Percentiles rank a stretch among this genome's conserved stretches.
These are phyloP conservation scores for Holcopasites calliopsidis DNA, from an alignment of 1,140 invertebrate genomes.

Conservation along the genomic window DNA sequence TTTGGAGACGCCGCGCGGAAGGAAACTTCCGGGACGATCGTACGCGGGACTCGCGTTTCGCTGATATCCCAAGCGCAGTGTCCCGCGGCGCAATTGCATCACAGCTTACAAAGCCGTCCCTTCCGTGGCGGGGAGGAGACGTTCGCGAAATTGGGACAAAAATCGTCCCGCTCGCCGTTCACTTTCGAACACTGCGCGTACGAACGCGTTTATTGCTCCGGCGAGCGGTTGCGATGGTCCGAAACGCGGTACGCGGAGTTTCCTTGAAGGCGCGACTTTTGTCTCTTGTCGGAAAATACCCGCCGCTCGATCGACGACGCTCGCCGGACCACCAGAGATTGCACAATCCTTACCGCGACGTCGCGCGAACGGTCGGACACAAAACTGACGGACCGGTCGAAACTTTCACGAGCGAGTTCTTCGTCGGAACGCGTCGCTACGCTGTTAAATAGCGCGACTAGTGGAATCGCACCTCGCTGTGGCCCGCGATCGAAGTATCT, in stretches of 20 bases:
- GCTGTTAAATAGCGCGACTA: constrained; percentile 2
- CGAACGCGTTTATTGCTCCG: constrained; percentile 9
- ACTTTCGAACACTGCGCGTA: constrained; percentile 5
- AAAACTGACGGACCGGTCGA: not conserved
- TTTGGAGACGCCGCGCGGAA: too few relatives aligned
- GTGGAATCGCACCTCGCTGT: not conserved
- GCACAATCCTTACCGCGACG: not conserved
- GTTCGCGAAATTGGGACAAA: not conserved
- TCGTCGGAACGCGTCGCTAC: not conserved
- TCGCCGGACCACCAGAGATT: not conserved
- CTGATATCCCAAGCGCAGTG: constrained; percentile 7
- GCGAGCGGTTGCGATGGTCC: not conserved
- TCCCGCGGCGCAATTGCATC: constrained; percentile 31
- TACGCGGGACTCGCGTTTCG: not conserved
- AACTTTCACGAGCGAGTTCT: not conserved
- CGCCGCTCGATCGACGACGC: not conserved
- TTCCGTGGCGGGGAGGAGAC: not conserved
- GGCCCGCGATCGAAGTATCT: not conserved
- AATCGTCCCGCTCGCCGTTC: constrained; percentile 10
- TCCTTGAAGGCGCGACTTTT: not conserved
- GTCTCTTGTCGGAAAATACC: not conserved
- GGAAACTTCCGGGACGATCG: not conserved
- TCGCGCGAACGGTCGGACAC: too few relatives aligned
- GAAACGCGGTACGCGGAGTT: not conserved
- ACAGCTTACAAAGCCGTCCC: not conserved